Evolutionary conservation across 2,888 invertebrate species (phyloP).

Genomic region (Slavum lentiscoides): DNA sequence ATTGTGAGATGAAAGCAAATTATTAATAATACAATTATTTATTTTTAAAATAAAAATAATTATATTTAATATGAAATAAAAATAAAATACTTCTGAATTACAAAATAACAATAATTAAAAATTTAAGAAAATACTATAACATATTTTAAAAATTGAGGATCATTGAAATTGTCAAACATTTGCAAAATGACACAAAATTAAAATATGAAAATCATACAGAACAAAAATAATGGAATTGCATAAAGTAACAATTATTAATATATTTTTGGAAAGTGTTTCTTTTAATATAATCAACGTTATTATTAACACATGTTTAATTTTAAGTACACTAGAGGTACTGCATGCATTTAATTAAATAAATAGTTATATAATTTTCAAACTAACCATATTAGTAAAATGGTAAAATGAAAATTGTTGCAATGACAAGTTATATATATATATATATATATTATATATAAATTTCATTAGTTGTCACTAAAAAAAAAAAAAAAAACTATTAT

Average conservation of each 20-base stretch:
- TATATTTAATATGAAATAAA: constrained; percentile 26
- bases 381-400: constrained; percentile 1
- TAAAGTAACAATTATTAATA: too few relatives aligned
- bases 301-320: background rate
- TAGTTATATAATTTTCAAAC: constrained; percentile 5
- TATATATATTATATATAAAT: background rate
- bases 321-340: background rate
- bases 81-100: constrained; percentile 32
- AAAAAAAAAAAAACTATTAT: background rate
- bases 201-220: background rate
- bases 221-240: constrained; percentile 1
- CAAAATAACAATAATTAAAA: constrained; percentile 40
- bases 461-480: background rate
- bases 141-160: constrained; percentile 5
- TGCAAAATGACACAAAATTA: constrained; percentile 3
- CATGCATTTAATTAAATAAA: constrained; percentile 10
- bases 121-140: constrained; percentile 15
- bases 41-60: constrained; percentile 5
- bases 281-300: background rate
- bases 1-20: constrained; percentile 5
- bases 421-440: constrained; percentile 18
- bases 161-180: background rate
- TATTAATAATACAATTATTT: constrained; percentile 12
- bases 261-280: background rate
- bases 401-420: constrained; percentile 19